A percentile compares a stretch with the other conserved stretches of the same genome.
Conservation (phyloP, 2,888 invertebrate genomes). For the Sarcophaga rosellei region DNA sequence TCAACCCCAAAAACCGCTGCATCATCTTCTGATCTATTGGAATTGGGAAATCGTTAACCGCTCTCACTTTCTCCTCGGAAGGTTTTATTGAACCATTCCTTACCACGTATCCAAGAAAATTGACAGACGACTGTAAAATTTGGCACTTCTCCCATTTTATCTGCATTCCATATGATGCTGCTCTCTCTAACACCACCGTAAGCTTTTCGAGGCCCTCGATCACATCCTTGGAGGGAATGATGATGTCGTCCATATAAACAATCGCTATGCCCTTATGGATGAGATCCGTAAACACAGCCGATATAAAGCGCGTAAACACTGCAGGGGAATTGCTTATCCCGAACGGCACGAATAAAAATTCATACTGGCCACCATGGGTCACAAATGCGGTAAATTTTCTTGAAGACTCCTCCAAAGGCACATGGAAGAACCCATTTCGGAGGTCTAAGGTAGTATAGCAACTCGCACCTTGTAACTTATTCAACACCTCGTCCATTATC, state of each 20-base stretch:
- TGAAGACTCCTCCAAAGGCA: conserved; percentile 50
- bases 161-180: conserved; percentile 37
- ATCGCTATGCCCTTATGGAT: too few relatives aligned
- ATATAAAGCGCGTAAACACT: conserved; percentile 23
- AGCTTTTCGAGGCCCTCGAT: conserved; percentile 40
- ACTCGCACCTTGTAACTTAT: conserved; percentile 51
- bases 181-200: conserved; percentile 24
- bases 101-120: conserved; percentile 56
- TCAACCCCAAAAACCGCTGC: conserved; percentile 64
- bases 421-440: conserved; percentile 25
- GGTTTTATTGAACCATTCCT: conserved; percentile 60
- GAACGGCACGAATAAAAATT: conserved; percentile 60
- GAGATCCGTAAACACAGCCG: background rate
- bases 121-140: conserved; percentile 41
- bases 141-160: conserved; percentile 64
- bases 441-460: conserved; percentile 22
- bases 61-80: conserved; percentile 50
- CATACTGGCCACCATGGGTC: conserved; percentile 63
- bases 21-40: conserved; percentile 47
- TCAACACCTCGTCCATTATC: conserved; percentile 62
- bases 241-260: conserved; percentile 50
- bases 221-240: conserved; percentile 56
- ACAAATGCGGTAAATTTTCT: conserved; percentile 70
- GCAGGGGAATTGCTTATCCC: conserved; percentile 37
- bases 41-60: conserved; percentile 51